Evolutionary conservation across 2,113 vertebrate genomes (phyloP).

Genomic region (Megaleporinus macrocephalus): DNA sequence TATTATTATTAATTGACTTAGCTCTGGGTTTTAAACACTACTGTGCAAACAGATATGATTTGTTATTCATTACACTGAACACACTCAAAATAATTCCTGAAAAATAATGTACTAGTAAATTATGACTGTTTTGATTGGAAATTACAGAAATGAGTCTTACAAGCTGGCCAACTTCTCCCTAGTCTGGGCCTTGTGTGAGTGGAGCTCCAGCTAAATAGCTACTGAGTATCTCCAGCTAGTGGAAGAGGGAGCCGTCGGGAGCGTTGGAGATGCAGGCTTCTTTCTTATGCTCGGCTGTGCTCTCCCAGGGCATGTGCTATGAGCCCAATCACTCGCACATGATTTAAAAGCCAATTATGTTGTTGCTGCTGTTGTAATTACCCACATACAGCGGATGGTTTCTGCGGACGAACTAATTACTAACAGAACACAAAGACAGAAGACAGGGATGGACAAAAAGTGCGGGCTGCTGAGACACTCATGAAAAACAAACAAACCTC

Average conservation of each 20-base stretch:
- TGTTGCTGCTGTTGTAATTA: conserved; percentile 50
- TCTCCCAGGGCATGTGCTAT: conserved; percentile 33
- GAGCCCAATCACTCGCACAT: conserved; percentile 46
- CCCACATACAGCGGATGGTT: conserved; percentile 41
- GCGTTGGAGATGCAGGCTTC: background rate
- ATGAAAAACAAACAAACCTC: background rate
- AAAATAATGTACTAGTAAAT: no score
- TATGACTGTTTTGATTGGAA: no score
- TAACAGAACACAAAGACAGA: conserved; percentile 28
- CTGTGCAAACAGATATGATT: no score
- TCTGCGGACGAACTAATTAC: conserved; percentile 52
- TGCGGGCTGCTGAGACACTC: background rate
- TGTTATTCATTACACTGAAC: no score
- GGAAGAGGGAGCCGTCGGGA: background rate
- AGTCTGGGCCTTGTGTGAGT: background rate
- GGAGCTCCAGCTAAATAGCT: background rate
- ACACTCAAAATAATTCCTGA: no score
- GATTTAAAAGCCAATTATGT: conserved; percentile 56
- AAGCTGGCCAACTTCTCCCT: background rate
- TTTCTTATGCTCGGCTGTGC: conserved; percentile 40
- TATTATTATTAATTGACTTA: no score
- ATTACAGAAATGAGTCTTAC: background rate
- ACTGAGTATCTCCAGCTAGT: background rate
- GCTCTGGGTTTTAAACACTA: no score
- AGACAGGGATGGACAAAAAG: background rate